Evolutionary conservation across 1,140 invertebrate genomes (phyloP), one percentile per base, ranked within the genome.

Genomic region (Lethrus apterus): DNA sequence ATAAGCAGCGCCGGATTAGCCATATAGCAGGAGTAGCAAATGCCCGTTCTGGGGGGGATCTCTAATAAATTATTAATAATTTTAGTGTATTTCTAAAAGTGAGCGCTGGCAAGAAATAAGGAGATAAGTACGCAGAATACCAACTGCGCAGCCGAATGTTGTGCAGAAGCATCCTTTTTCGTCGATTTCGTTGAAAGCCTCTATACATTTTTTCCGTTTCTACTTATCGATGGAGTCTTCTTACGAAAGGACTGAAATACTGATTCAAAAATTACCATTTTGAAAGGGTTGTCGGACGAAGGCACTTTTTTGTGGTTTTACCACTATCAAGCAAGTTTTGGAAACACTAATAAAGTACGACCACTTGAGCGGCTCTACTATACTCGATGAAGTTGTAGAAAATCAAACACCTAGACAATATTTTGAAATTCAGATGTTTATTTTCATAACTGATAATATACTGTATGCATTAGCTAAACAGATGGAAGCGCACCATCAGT

Each of bases 361-460:
- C 30, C 15, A 51, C 32, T 51, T 31, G 17, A 51, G 32, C 31
- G 26, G 42, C 18, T 46, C 21, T 36, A 24, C 26, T 44, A 33
- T 41, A 44, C 38, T 44, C 24, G 32, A 46, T 2, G 34, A 50
- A 14, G 15, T 46, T 50, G 33, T 47, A n/a, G 32, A 50, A 48
- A 48, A 50, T 51, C 46, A 51, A 51, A 50, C 36, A 48, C 36
- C 49, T 50, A 41, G 17, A 42, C 33, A 52, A 51, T 0, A 24
- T 29, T 30, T 44, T 32, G 21, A 51, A 51, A 50, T 51, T 51
- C 36, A 48, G 46, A 46, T 52, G 41, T 50, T 52, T 50, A 30
- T 54, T 54, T 31, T 54, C 48, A 47, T 36, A 21, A 47, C 48
- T 54, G 48, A 51, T 52, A 51, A 44, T 34, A 17, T 50, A 52